Evolutionary conservation across 2,797 vertebrate genomes (phyloP).

Genomic region (Trichosurus vulpecula): DNA sequence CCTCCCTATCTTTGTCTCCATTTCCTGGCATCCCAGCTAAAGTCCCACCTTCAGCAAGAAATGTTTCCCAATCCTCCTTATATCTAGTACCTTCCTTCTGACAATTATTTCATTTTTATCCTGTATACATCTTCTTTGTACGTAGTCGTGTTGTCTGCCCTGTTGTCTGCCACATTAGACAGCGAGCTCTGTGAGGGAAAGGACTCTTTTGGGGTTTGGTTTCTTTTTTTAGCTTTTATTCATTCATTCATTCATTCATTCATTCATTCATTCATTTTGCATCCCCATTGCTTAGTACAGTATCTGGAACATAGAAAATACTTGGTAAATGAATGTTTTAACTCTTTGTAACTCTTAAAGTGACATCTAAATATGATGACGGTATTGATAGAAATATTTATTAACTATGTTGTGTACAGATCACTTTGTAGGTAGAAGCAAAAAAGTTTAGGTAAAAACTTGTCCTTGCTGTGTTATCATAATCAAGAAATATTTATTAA

Average conservation of each 20-base stretch:
- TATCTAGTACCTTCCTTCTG: background rate
- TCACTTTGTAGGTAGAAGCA: background rate
- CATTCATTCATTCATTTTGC: background rate
- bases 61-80: background rate
- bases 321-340: background rate
- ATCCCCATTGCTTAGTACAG: background rate
- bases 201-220: background rate
- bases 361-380: background rate
- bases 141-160: background rate
- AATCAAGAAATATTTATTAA: background rate
- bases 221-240: background rate
- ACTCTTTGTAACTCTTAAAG: background rate
- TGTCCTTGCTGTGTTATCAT: background rate
- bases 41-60: background rate
- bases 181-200: background rate
- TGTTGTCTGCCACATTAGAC: background rate
- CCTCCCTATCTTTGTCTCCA: background rate
- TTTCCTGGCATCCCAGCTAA: background rate
- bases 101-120: background rate
- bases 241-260: background rate
- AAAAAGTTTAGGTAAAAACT: background rate
- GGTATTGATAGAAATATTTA: background rate
- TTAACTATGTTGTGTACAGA: background rate
- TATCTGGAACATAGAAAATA: background rate
- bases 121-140: background rate